Evolutionary conservation across 1,140 invertebrate genomes (phyloP), one percentile per base, ranked within the genome.

Genomic region (Psilanteris sp.): DNA sequence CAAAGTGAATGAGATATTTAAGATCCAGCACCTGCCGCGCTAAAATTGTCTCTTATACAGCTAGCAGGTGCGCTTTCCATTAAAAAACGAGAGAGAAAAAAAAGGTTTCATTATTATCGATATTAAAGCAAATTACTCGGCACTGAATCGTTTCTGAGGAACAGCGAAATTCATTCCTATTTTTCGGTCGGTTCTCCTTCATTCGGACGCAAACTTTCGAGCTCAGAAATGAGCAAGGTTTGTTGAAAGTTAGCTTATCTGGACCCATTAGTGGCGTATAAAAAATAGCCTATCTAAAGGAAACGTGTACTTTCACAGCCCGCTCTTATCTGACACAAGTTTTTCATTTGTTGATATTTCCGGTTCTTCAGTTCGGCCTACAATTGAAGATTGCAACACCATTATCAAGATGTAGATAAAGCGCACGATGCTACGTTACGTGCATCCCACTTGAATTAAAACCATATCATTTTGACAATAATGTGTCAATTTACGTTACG

Each of bases 261-360:
- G 50, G 64, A 50, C 64, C 52, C 64, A 68, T 68, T 68, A 68
- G 52, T 27, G 26, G 34, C 43, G 52, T 26, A 46, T 67, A 55
- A 68, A 68, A 68, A 68, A 66, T 68, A 34, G 50, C 41, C 50
- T 55, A 68, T 57, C 61, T 34, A 4, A 36, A 43, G 64, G 52
- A 68, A 68, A 68, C 64, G 64, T 55, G 64, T 24, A 32, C 39
- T 57, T 68, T 68, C 64, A 50, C 64, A 57, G 64, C 26, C 43
- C 6, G 26, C 8, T 36, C 52, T 68, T 68, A 68, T 68, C 64
- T 68, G 43, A 57, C 64, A 57, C 43, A 68, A 68, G 64, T 68
- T 68, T 68, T 68, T 68, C 52, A 50, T 50, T 68, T 55, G 64
- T 68, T 68, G 52, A 50, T 68, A 68, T 57, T 68, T 57, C 64